Base-by-base conservation (phyloP, 2,113 vertebrate species). In the Dipodomys stephensi region DNA sequence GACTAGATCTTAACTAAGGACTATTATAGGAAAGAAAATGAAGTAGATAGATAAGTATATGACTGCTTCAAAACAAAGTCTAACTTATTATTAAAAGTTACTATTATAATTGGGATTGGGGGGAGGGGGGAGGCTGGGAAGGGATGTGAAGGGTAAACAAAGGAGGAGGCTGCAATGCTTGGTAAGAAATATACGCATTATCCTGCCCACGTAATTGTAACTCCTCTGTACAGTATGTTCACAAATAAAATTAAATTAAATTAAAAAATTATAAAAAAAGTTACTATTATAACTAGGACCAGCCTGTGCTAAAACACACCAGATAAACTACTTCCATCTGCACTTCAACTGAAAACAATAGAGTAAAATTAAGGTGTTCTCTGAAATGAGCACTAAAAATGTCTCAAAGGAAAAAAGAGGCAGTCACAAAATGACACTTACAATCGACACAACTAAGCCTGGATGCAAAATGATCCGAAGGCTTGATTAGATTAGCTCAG, bases 1-100 rank as follows among this genome's bases (percentile, higher is more conserved):
- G 11, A 22, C 6, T 32, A 60, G 12, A 82, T 77, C 88, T 76
- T 35, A 1, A 67, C 0, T 53, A 53, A 74, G 81, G 27, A 91
- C 65, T 80, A 94, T 80, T 87, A 13, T 2, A 22, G 68, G 4
- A 64, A 49, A 20, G 53, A 64, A 39, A 35, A 80, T 69, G 32
- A 80, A 30, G 7, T 62, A 73, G 28, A 60, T 1, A 35, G 53
- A 6, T 32, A 39, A 7, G 2, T 44, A 19, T 1, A 62, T 62
- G 68, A 46, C 64, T 92, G 1, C 60, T 80, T 89, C 22, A 94
- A 95, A 96, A 73, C 7, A 64, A 93, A 27, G 13, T 35, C 6
- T 8, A 87, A 5, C 28, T 32, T 71, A 65, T 62, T 79, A 57
- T 30, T 8, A 0, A 53, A 88, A 91, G 78, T 83, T 62, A 2